Evolutionary conservation across 2,113 vertebrate genomes (phyloP).

Genomic region (Origma solitaria): DNA sequence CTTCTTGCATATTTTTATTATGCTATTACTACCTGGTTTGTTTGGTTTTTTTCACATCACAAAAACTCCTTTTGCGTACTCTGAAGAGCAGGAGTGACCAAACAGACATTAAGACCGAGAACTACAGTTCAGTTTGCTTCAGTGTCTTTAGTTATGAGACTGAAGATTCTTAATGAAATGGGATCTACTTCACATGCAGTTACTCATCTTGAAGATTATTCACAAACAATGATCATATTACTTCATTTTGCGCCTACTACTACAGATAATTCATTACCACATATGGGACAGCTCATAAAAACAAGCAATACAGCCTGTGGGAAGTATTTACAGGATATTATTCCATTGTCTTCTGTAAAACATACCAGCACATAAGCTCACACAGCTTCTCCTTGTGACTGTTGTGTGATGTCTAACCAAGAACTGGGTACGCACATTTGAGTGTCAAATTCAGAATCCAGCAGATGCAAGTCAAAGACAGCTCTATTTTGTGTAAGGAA

Average conservation of each 20-base stretch:
- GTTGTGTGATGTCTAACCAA: neutral
- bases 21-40: neutral
- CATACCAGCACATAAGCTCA: neutral
- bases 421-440: neutral
- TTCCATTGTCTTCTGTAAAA: neutral
- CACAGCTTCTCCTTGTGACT: neutral
- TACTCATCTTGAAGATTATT: neutral
- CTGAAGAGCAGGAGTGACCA: neutral
- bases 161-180: neutral
- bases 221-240: neutral
- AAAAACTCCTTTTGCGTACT: neutral
- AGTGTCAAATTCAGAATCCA: neutral
- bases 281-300: neutral
- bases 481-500: conserved; percentile 17
- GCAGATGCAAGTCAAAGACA: conserved; percentile 12
- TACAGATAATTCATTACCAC: neutral
- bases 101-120: neutral
- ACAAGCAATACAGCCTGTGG: neutral
- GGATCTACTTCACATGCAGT: neutral
- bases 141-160: neutral
- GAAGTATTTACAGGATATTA: neutral
- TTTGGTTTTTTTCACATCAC: neutral
- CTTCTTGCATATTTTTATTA: neutral
- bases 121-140: neutral
- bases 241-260: neutral